Percentiles rank a stretch among this genome's conserved stretches.
These are phyloP conservation scores for Lerema accius DNA, from an alignment of 1,140 invertebrate species.

Conservation along the genomic window DNA sequence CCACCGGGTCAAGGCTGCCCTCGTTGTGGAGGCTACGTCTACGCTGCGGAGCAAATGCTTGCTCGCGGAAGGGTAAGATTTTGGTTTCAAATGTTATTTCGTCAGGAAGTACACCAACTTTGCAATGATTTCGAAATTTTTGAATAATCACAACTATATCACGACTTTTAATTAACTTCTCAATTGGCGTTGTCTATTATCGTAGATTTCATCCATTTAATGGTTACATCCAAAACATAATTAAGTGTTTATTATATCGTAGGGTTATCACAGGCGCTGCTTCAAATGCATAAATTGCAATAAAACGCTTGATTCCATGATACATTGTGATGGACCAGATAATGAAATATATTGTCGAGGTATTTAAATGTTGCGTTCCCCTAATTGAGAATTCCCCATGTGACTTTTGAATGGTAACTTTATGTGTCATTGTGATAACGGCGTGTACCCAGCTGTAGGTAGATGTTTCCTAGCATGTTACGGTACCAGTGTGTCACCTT, in stretches of 20 bases:
- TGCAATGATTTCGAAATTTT: no score
- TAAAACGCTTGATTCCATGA: conserved; percentile 95
- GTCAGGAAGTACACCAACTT: no score
- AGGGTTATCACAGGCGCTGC: conserved; percentile 95
- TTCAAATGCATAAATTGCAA: conserved; percentile 95
- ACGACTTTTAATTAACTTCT: no score
- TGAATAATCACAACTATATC: no score
- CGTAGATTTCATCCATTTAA: no score
- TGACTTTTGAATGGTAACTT: conserved; percentile 54
- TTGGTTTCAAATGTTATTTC: conserved; percentile 12
- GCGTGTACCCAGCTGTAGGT: conserved; percentile 52
- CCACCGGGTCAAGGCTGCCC: conserved; percentile 95
- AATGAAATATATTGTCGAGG: conserved; percentile 96
- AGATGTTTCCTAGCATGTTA: conserved; percentile 57
- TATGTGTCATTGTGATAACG: conserved; percentile 65
- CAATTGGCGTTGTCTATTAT: no score
- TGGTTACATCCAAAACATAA: no score
- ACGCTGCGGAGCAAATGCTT: conserved; percentile 97
- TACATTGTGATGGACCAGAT: conserved; percentile 96
- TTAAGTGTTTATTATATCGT: conserved; percentile 60
- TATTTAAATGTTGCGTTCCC: conserved; percentile 78
- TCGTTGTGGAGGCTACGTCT: conserved; percentile 95
- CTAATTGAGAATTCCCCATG: conserved; percentile 29
- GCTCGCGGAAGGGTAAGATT: conserved; percentile 92
- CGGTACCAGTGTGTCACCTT: conserved; percentile 51